Evolutionary conservation across 23 tunicate genomes (phyloP).

Genomic region (Styela clava): DNA sequence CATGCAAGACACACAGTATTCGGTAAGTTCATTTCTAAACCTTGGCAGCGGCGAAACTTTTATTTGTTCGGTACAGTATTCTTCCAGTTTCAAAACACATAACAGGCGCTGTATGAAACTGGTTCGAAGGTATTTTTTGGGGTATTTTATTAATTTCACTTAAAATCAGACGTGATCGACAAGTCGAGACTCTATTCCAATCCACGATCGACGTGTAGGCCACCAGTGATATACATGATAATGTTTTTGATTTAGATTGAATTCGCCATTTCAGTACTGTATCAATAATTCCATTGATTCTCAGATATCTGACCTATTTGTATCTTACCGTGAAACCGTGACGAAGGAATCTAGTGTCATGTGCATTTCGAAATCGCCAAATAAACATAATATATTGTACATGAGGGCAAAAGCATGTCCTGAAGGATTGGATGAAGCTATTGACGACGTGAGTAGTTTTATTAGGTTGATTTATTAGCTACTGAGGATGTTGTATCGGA

Average conservation of each 20-base stretch:
- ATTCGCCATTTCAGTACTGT: not conserved
- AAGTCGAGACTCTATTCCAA: too few species aligned
- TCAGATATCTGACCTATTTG: slow-evolving; percentile 94
- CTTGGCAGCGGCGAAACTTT: too few species aligned
- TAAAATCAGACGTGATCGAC: too few species aligned
- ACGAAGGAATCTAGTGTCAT: slow-evolving; percentile 44
- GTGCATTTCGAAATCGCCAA: slow-evolving; percentile 88
- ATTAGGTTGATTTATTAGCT: not conserved
- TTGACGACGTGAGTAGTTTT: slow-evolving; percentile 86
- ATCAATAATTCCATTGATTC: not conserved
- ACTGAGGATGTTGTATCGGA: not conserved
- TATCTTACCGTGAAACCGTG: slow-evolving; percentile 94
- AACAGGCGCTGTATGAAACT: too few species aligned
- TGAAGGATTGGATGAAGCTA: slow-evolving; percentile 70
- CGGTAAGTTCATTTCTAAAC: too few species aligned
- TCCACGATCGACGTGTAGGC: too few species aligned
- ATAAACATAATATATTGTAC: slow-evolving; percentile 89
- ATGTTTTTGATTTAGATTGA: not conserved
- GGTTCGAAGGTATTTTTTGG: too few species aligned
- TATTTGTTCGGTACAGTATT: too few species aligned
- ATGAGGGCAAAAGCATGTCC: slow-evolving; percentile 75
- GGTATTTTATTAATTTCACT: too few species aligned
- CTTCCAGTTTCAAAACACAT: too few species aligned
- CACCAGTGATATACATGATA: too few species aligned
- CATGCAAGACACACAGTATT: too few species aligned